Base-by-base conservation (phyloP, 2,888 invertebrate genomes). In the Griposia aprilina region DNA sequence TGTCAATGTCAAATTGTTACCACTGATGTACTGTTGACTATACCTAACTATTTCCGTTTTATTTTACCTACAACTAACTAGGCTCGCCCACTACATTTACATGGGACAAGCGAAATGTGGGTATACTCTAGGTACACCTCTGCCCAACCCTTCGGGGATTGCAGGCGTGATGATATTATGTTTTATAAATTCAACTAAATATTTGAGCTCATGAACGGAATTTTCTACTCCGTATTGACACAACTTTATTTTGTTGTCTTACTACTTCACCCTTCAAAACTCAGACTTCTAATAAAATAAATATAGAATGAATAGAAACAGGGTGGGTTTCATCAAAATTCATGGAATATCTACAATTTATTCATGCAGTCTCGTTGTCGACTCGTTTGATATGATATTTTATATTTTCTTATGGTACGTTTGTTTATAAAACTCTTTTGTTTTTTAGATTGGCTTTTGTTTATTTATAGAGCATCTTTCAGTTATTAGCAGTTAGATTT, bases 381-480 rank as follows among this genome's bases (percentile, higher is more conserved):
- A 90, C 90, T 91, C 89, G 88, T 77, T 72, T 55, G 17, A 65
- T 80, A 50, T 63, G 15, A 78, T 77, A 81, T 83, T 84, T 41
- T 41, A 41, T 41, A 41, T 70, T 75, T 65, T 81, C 30, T 57
- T 26, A 71, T 48, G 2, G 8, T 60, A 30, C 23, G 62, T 65
- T 85, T 80, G 57, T 65, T 65, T 63, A 63, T 7, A 30, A 45
- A 23, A 52, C 7, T 50, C 10, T 48, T 67, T 77, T 45, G 15
- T 60, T 30, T 48, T 69, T 0, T 3, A 50, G n/a, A 20, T 0
- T 2, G 7, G 2, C 1, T 41, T 45, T 59, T 52, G 26, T 71
- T 59, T 57, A 30, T 45, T n/a, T 52, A 52, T 52, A 52, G 52
- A 52, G 7, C 2, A 52, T 7, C 45, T 45, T 45, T 45, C 45